Evolutionary conservation across 1,140 invertebrate genomes (phyloP).

Genomic region (Papilio glaucus): DNA sequence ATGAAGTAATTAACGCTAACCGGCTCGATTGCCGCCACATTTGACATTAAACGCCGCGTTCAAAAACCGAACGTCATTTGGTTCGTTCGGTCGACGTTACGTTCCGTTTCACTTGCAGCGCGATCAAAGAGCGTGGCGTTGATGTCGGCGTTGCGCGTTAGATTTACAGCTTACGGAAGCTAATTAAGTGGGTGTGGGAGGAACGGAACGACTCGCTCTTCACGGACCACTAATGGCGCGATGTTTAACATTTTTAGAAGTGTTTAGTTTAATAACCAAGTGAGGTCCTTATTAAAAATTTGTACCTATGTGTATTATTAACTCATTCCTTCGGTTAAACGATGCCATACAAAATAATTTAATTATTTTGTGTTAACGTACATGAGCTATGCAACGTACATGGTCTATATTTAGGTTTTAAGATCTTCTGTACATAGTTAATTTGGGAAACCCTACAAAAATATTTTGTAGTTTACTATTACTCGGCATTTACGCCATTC

Average conservation of each 20-base stretch:
- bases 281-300: neutral
- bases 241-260: conserved; percentile 8
- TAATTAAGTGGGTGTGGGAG: conserved; percentile 68
- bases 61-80: conserved; percentile 57
- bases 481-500: too few relatives aligned
- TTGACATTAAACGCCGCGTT: conserved; percentile 71
- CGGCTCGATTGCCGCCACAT: conserved; percentile 57
- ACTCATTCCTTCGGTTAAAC: too few relatives aligned
- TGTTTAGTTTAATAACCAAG: neutral
- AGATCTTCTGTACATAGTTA: too few relatives aligned
- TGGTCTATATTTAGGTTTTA: too few relatives aligned
- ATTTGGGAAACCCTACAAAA: too few relatives aligned
- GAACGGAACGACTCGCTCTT: conserved; percentile 45
- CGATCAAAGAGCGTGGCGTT: conserved; percentile 71
- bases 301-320: too few relatives aligned
- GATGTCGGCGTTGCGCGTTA: conserved; percentile 62
- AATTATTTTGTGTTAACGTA: too few relatives aligned
- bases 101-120: conserved; percentile 67
- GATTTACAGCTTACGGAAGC: conserved; percentile 78
- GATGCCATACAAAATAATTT: too few relatives aligned
- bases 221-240: conserved; percentile 57
- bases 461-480: too few relatives aligned
- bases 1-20: conserved; percentile 46
- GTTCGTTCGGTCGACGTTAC: conserved; percentile 45
- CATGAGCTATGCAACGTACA: too few relatives aligned